These are phyloP conservation scores for Vannuccia rotundouncinata DNA, from an alignment of 2,888 invertebrate genomes.

Conservation along the genomic window DNA sequence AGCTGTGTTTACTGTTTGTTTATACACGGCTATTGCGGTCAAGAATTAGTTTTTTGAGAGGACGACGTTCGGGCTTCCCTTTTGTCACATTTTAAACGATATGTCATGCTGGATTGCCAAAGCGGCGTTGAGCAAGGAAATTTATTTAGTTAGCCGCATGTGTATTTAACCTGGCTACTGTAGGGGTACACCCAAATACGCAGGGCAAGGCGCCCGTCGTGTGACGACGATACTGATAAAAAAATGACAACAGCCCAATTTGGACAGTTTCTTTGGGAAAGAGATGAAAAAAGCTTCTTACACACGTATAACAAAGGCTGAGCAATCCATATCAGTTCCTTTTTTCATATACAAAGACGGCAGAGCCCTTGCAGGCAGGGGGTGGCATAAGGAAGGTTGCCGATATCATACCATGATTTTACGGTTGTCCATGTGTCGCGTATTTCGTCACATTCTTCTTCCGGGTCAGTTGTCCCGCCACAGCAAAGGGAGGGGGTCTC, in stretches of 20 bases:
- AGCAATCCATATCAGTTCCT: background rate
- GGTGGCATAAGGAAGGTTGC: background rate
- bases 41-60: background rate
- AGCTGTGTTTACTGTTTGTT: too few relatives aligned
- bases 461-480: background rate
- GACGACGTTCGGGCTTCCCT: background rate
- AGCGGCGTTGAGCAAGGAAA: background rate
- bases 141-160: background rate
- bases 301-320: background rate
- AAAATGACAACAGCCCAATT: background rate
- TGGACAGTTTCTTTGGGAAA: background rate
- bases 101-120: background rate
- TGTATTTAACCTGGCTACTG: background rate
- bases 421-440: background rate
- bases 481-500: background rate
- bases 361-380: too few relatives aligned
- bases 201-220: background rate
- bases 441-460: slow-evolving; percentile 20
- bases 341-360: too few relatives aligned
- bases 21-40: background rate
- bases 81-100: background rate
- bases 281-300: background rate
- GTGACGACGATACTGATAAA: background rate
- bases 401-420: background rate
- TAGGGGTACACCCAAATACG: background rate